Conservation (phyloP, 92 coral and sea anemone species). For the Montipora capitata region DNA sequence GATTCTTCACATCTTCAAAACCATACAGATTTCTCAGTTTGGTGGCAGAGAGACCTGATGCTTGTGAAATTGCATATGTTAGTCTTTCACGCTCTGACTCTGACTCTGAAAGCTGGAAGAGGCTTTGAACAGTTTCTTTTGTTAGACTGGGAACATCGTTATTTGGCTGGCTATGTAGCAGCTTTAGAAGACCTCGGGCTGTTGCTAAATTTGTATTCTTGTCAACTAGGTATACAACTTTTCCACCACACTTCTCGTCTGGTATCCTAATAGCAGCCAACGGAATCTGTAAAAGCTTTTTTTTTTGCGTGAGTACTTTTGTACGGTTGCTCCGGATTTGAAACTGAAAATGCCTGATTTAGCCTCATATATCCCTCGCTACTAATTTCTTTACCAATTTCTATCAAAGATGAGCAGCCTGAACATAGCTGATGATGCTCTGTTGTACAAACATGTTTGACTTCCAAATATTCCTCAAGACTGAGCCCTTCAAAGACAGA, state of each 20-base stretch:
- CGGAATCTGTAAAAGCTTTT: constrained; percentile 72
- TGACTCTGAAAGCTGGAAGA: constrained; percentile 38
- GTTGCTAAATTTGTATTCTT: background rate
- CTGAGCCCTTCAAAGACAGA: too few species aligned
- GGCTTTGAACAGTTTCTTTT: constrained; percentile 24
- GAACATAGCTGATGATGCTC: constrained; percentile 61
- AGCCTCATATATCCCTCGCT: constrained; percentile 55
- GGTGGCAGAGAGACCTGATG: constrained; percentile 57
- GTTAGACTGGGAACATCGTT: too few species aligned
- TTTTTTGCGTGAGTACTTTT: constrained; percentile 51
- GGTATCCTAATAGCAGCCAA: constrained; percentile 49
- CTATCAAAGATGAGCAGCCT: background rate
- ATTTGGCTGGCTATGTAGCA: too few species aligned
- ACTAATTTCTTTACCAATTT: constrained; percentile 53
- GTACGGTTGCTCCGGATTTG: constrained; percentile 30
- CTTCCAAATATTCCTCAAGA: too few species aligned
- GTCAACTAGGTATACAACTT: constrained; percentile 5
- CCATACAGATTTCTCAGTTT: constrained; percentile 49
- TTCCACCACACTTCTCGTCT: background rate
- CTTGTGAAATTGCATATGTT: constrained; percentile 48
- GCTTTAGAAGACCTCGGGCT: constrained; percentile 5
- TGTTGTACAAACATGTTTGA: background rate
- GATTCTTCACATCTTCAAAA: constrained; percentile 23
- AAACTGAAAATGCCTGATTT: constrained; percentile 37
- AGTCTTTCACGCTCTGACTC: constrained; percentile 66